These are phyloP conservation scores for Drymodes brunneopygia DNA, from an alignment of 2,113 vertebrate genomes.

Conservation along the genomic window DNA sequence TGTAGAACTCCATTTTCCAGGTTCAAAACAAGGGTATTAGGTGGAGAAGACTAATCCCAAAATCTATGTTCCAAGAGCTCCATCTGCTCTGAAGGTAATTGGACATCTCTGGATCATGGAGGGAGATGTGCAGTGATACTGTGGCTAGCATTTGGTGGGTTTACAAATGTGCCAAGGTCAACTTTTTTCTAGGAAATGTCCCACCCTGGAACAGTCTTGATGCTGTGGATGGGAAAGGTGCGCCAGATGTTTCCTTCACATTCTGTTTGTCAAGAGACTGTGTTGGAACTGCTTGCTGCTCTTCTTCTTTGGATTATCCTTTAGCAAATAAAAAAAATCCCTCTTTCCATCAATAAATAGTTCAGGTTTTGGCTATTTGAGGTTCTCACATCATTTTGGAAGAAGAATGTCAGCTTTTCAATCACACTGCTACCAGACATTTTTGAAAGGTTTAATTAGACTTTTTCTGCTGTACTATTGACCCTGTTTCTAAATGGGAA, in stretches of 20 bases:
- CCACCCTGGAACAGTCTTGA: background rate
- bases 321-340: background rate
- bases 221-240: background rate
- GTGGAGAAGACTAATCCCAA: background rate
- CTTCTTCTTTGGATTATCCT: background rate
- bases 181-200: background rate
- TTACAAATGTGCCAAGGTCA: background rate
- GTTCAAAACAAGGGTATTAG: background rate
- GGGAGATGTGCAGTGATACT: background rate
- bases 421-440: background rate
- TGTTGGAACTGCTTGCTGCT: background rate
- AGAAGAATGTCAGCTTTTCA: background rate
- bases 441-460: conserved; percentile 8
- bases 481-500: background rate
- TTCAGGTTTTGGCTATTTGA: background rate
- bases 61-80: background rate
- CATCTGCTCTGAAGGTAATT: background rate
- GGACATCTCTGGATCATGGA: background rate
- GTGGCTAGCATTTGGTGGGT: background rate
- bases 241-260: background rate
- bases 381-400: background rate
- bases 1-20: background rate
- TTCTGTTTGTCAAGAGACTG: background rate
- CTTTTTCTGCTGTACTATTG: background rate
- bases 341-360: background rate